phyloP scores from a whole-genome alignment of 2,888 invertebrate species.

The Tiliacea aurago region DNA sequence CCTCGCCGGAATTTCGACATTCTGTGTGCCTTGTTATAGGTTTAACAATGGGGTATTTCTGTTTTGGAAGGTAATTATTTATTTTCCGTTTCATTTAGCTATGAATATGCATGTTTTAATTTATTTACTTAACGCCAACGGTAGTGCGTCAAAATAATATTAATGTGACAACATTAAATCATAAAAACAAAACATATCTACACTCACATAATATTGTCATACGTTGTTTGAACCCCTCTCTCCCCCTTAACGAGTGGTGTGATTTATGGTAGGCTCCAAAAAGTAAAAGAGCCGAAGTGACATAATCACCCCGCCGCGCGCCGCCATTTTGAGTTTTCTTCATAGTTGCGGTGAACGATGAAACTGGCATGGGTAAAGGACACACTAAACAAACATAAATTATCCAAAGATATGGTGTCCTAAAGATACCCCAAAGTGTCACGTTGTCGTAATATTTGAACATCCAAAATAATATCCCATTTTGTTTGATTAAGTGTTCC shows the following conservation, averaged over 20 bases:
- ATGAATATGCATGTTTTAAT: constrained; percentile 35
- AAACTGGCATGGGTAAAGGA: not conserved
- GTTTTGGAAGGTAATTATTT: constrained; percentile 94
- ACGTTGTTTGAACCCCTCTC: not conserved
- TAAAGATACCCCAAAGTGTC: not conserved
- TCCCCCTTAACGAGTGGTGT: not conserved
- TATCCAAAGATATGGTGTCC: not conserved
- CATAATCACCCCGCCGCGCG: not conserved
- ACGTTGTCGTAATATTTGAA: not conserved
- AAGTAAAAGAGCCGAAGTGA: not conserved
- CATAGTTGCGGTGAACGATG: too few species aligned
- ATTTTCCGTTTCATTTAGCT: constrained; percentile 63
- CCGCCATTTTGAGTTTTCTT: not conserved
- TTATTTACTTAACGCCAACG: constrained; percentile 1
- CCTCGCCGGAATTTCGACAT: constrained; percentile 94
- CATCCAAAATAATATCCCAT: not conserved
- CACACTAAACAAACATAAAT: not conserved
- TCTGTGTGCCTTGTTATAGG: constrained; percentile 94
- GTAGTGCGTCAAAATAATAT: not conserved
- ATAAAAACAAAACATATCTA: not conserved
- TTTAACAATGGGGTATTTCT: constrained; percentile 95
- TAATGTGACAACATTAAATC: not conserved
- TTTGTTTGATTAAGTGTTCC: not conserved
- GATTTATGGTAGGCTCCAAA: too few species aligned
- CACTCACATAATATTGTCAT: not conserved